phyloP scores from a whole-genome alignment of 2,113 vertebrate species.

The Oriolus oriolus region DNA sequence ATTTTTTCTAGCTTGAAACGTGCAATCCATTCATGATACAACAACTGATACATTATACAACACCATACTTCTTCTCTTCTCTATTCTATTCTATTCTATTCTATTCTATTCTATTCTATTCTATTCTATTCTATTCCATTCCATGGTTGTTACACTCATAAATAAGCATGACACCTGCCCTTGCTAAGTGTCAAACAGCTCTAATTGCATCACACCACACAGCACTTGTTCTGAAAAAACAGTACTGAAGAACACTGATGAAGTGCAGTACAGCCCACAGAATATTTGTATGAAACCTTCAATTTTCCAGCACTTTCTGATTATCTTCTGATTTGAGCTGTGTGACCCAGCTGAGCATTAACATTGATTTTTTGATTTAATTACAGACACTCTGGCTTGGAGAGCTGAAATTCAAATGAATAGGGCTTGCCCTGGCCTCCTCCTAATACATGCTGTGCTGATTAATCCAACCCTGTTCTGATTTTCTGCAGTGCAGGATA shows the following conservation, averaged over 20 bases:
- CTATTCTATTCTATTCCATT: not conserved
- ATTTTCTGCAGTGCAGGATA: slow-evolving; percentile 5
- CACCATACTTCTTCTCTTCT: not conserved
- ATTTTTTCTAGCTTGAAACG: not conserved
- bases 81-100: not conserved
- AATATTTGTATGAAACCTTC: slow-evolving; percentile 33
- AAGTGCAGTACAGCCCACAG: not conserved
- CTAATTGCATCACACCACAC: not conserved
- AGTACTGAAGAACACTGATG: not conserved
- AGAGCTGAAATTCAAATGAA: slow-evolving; percentile 43
- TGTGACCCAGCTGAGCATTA: slow-evolving; percentile 27
- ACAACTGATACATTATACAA: not conserved
- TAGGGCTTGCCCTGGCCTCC: not conserved
- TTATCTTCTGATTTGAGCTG: slow-evolving; percentile 30
- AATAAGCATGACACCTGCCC: not conserved
- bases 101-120: not conserved
- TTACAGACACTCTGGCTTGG: slow-evolving; percentile 28
- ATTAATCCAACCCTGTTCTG: slow-evolving; percentile 37
- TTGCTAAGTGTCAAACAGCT: not conserved
- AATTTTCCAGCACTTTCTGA: slow-evolving; percentile 42
- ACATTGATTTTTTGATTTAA: slow-evolving; percentile 43
- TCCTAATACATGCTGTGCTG: not conserved
- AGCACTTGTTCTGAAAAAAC: not conserved
- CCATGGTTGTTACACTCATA: not conserved
- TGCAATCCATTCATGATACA: not conserved